phyloP scores from a whole-genome alignment of 2,888 invertebrate species.

The Eumerus sabulonum region DNA sequence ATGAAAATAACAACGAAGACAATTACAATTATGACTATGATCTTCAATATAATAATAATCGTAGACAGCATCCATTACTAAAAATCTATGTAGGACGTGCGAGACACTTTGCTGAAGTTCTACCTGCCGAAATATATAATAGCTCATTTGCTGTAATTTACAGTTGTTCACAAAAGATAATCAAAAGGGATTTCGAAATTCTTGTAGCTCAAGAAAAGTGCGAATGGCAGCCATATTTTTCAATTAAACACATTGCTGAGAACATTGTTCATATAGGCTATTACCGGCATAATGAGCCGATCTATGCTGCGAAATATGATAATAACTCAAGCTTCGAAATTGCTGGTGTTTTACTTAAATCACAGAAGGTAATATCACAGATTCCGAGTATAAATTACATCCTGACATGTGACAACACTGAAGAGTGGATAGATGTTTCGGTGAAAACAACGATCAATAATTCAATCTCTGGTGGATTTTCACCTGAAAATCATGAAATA shows the following conservation, averaged over 20 bases:
- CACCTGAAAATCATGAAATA: background rate
- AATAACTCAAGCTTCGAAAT: too few species aligned
- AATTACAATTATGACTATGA: too few species aligned
- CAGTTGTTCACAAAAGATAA: background rate
- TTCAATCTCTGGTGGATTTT: constrained; percentile 18
- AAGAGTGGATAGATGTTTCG: constrained; percentile 27
- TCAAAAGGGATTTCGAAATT: constrained; percentile 8
- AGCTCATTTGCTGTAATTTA: background rate
- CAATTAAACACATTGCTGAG: background rate
- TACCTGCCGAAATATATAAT: constrained; percentile 13
- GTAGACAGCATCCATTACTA: too few species aligned
- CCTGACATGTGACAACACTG: constrained; percentile 16
- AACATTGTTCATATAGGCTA: constrained; percentile 6
- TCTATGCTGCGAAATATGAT: background rate
- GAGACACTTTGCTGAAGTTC: constrained; percentile 14
- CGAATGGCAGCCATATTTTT: background rate
- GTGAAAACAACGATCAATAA: constrained; percentile 27
- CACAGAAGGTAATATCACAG: background rate
- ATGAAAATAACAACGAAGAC: too few species aligned
- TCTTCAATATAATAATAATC: too few species aligned
- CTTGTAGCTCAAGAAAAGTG: background rate
- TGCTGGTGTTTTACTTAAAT: background rate
- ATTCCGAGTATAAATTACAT: background rate
- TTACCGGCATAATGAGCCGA: constrained; percentile 2
- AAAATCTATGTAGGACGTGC: constrained; percentile 12